A percentile compares a stretch with the other conserved stretches of the same genome.
These are phyloP conservation scores for Tyrophagus putrescentiae DNA, from an alignment of 1,140 invertebrate genomes.

Conservation along the genomic window DNA sequence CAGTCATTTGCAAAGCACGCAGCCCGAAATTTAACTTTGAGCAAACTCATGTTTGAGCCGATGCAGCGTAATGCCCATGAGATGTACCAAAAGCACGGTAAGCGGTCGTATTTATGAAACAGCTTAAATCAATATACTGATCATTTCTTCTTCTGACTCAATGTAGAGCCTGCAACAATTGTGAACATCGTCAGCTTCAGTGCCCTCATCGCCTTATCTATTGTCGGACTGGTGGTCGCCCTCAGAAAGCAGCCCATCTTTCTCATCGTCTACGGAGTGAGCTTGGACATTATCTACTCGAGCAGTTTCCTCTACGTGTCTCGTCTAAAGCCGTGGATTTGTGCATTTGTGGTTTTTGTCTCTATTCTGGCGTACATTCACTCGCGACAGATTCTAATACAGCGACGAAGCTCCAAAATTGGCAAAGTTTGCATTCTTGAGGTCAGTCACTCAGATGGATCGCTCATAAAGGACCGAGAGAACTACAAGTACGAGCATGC, in stretches of 20 bases:
- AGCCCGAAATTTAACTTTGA: neutral
- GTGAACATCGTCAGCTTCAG: neutral
- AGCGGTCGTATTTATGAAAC: neutral
- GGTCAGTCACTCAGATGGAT: neutral
- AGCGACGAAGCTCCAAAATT: too few species aligned
- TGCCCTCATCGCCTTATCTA: slow-evolving; percentile 4
- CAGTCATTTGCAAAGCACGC: neutral
- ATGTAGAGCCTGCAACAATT: slow-evolving; percentile 5
- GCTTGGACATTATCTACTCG: neutral
- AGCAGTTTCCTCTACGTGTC: neutral
- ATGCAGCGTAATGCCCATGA: neutral
- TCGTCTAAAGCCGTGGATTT: neutral
- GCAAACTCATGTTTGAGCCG: neutral
- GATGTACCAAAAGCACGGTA: slow-evolving; percentile 13
- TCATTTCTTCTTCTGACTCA: neutral
- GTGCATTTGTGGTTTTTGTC: slow-evolving; percentile 9
- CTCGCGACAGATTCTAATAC: neutral
- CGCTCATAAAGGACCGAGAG: neutral
- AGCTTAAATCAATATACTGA: neutral
- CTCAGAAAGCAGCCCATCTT: neutral
- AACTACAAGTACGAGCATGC: slow-evolving; percentile 10
- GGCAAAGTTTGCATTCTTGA: neutral
- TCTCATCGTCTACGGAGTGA: neutral
- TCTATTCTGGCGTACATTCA: slow-evolving; percentile 1
- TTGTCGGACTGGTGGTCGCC: neutral